Base-by-base conservation (phyloP, 2,113 vertebrate species). In the Parotia lawesii region DNA sequence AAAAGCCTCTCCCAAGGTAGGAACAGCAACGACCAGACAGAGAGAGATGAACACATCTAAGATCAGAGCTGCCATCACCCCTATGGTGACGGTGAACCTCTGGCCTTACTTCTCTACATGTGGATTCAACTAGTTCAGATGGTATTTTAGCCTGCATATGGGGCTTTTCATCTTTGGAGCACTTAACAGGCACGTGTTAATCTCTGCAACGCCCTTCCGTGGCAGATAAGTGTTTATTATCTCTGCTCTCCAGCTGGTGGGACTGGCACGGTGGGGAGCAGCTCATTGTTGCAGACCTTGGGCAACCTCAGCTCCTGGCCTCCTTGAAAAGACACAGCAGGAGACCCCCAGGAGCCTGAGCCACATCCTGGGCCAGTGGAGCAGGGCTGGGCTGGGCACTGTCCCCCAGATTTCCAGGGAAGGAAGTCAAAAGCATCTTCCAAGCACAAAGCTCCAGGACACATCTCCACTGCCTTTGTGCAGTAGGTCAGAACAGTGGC, bases 141-240 rank as follows among this genome's bases (percentile, higher is more conserved):
- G 40, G 80, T 95, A 78, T 91, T 95, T 96, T 90, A 89, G 94
- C 80, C 75, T 67, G 74, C 89, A 87, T 86, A 82, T 81, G 87
- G 78, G 81, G 60, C 65, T 93, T 93, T 96, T 96, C 87, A 94
- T 94, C 94, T 97, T 80, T 7, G 3, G 62, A 90, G 87, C 87
- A 84, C 56, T 93, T 92, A 89, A 83, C 65, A 94, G 76, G 77
- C 80, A 81, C 65, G 21, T 70, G 82, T 93, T 95, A 95, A 95
- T 93, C 85, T 70, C 74, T 10, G 0, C 75, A 92, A 84, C 42
- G 9, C 86, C 90, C 89, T 94, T 95, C 65, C 24, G 11, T 47
- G 74, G 89, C 78, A 94, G 91, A 90, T 89, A 95, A 95, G 51
- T 77, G 72, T 89, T 93, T 87, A 95, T 90, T 95, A 95, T 95